A percentile compares a stretch with the other conserved stretches of the same genome.
phyloP scores from a whole-genome alignment of 2,888 invertebrate species.

The Cinara cedri region DNA sequence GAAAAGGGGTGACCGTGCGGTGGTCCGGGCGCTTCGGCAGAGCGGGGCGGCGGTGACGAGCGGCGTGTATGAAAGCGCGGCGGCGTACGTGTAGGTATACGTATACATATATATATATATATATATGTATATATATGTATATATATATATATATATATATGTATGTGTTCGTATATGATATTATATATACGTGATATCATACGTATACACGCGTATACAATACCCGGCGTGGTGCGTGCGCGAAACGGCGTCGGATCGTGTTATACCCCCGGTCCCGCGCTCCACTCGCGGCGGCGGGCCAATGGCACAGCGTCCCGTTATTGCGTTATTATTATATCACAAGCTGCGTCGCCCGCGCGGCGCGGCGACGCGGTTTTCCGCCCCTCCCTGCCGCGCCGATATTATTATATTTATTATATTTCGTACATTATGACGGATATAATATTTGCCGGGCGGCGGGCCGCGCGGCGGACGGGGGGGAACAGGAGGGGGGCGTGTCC shows the following conservation, averaged over 20 bases:
- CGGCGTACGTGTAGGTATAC: background rate
- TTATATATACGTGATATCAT: background rate
- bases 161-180: too few species aligned
- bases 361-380: background rate
- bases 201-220: too few species aligned
- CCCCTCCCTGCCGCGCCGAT: slow-evolving; percentile 26
- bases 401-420: slow-evolving; percentile 40
- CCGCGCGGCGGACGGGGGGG: background rate
- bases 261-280: slow-evolving; percentile 12
- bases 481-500: slow-evolving; percentile 25
- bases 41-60: slow-evolving; percentile 18
- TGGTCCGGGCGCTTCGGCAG: background rate
- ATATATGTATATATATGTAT: background rate
- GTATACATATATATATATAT: background rate
- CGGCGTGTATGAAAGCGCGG: slow-evolving; percentile 38
- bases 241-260: background rate
- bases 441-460: background rate
- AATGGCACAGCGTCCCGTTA: slow-evolving; percentile 43
- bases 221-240: background rate
- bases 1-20: slow-evolving; percentile 46
- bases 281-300: slow-evolving; percentile 47
- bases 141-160: too few species aligned
- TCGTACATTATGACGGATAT: slow-evolving; percentile 17
- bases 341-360: background rate
- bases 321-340: slow-evolving; percentile 35